A percentile compares a stretch with the other conserved stretches of the same genome.
phyloP scores from a whole-genome alignment of 2,797 vertebrate genomes.

The Crenichthys baileyi region DNA sequence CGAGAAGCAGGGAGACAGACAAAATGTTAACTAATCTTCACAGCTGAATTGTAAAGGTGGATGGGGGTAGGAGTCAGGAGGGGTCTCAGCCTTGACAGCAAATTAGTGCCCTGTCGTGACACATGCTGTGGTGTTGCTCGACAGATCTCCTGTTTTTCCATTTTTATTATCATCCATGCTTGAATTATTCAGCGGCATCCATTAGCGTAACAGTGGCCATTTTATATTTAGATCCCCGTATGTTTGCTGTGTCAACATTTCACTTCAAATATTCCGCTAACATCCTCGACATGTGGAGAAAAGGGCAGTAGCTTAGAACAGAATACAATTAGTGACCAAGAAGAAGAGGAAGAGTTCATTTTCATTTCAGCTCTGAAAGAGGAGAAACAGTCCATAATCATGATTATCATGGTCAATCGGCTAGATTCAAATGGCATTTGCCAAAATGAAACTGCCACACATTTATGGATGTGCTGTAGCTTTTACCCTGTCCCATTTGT shows the following conservation, averaged over 20 bases:
- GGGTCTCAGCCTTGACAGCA: slow-evolving; percentile 77
- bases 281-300: slow-evolving; percentile 69
- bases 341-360: slow-evolving; percentile 47
- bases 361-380: slow-evolving; percentile 44
- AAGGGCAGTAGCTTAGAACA: slow-evolving; percentile 72
- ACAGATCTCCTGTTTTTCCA: slow-evolving; percentile 73
- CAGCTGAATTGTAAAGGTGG: slow-evolving; percentile 55
- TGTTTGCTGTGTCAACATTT: slow-evolving; percentile 80
- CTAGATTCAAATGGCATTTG: slow-evolving; percentile 57
- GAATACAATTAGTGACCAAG: slow-evolving; percentile 79
- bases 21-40: slow-evolving; percentile 80
- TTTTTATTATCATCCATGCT: slow-evolving; percentile 83
- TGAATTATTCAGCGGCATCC: slow-evolving; percentile 88
- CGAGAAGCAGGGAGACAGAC: slow-evolving; percentile 59
- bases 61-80: background rate
- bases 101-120: slow-evolving; percentile 81
- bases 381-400: slow-evolving; percentile 52
- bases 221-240: slow-evolving; percentile 86
- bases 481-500: slow-evolving; percentile 71
- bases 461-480: slow-evolving; percentile 52
- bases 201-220: slow-evolving; percentile 84
- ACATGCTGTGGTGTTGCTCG: slow-evolving; percentile 77
- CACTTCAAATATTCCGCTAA: slow-evolving; percentile 76
- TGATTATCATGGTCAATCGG: slow-evolving; percentile 62
- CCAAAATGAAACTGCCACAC: slow-evolving; percentile 61